Percentiles rank a stretch among this genome's conserved stretches.
Evolutionary conservation across 53 echinoderm and acorn worm species (phyloP).

Genomic region (Astropecten irregularis): DNA sequence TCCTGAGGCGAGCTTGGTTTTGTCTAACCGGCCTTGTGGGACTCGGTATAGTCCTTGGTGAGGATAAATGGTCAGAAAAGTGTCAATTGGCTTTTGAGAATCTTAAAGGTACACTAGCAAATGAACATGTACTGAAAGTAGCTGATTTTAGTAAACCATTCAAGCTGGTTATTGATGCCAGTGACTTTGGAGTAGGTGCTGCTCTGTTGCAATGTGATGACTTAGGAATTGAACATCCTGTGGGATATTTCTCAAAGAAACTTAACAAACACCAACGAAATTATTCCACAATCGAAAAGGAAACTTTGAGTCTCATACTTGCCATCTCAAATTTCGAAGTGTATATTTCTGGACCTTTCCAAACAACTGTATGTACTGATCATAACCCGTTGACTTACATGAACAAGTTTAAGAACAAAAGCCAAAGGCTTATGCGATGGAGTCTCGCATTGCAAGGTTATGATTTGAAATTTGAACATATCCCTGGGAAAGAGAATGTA

Average conservation of each 20-base stretch:
- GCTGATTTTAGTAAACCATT: slow-evolving; percentile 63
- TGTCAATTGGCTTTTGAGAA: slow-evolving; percentile 36
- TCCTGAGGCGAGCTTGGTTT: too few species aligned
- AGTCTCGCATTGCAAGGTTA: slow-evolving; percentile 49
- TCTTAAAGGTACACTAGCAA: slow-evolving; percentile 47
- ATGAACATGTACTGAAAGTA: slow-evolving; percentile 27
- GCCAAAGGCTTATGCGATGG: slow-evolving; percentile 39
- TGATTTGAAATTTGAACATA: slow-evolving; percentile 51
- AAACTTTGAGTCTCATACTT: slow-evolving; percentile 39
- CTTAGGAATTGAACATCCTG: slow-evolving; percentile 22
- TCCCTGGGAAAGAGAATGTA: slow-evolving; percentile 64
- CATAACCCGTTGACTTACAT: slow-evolving; percentile 50
- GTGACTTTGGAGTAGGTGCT: slow-evolving; percentile 58
- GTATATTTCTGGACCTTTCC: slow-evolving; percentile 15
- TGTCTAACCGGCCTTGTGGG: too few species aligned
- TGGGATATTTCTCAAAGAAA: slow-evolving; percentile 1
- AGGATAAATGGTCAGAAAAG: slow-evolving; percentile 43
- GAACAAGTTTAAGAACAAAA: slow-evolving; percentile 52
- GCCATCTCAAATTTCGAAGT: slow-evolving; percentile 62
- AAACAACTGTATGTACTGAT: slow-evolving; percentile 19
- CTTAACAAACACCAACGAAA: not conserved
- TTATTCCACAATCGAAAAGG: slow-evolving; percentile 69
- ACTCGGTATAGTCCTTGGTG: too few species aligned
- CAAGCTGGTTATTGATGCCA: slow-evolving; percentile 57
- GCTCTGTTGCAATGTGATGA: slow-evolving; percentile 55